phyloP scores from a whole-genome alignment of 2,888 invertebrate species.

The Thelaira solivaga region DNA sequence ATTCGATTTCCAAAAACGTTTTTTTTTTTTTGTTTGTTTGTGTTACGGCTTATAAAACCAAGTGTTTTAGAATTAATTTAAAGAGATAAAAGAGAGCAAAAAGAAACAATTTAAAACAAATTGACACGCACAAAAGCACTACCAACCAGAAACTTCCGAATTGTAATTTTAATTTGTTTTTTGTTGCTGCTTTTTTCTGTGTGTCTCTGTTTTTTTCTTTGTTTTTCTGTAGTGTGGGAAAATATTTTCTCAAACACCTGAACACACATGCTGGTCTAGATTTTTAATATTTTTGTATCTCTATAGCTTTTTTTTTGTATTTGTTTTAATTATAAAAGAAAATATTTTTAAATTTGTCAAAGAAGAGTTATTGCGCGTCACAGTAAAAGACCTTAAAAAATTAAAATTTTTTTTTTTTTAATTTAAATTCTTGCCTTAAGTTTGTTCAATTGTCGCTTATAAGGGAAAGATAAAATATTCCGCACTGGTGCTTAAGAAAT shows the following conservation, averaged over 20 bases:
- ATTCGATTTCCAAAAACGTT: slow-evolving; percentile 17
- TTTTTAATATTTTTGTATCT: neutral
- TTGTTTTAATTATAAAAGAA: neutral
- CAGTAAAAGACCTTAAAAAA: too few species aligned
- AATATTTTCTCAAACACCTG: slow-evolving; percentile 32
- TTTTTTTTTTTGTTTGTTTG: too few species aligned
- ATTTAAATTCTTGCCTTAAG: too few species aligned
- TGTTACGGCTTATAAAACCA: slow-evolving; percentile 41
- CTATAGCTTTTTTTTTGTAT: neutral
- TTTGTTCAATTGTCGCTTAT: too few species aligned
- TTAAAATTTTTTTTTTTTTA: too few species aligned
- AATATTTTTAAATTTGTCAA: neutral
- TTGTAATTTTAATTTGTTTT: neutral
- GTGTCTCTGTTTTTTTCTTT: too few species aligned
- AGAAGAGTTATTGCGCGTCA: too few species aligned
- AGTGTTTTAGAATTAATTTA: slow-evolving; percentile 17
- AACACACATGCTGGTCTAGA: slow-evolving; percentile 35
- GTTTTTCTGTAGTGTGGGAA: too few species aligned
- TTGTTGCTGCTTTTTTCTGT: too few species aligned
- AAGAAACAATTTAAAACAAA: too few species aligned
- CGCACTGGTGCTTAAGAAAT: too few species aligned
- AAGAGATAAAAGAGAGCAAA: neutral
- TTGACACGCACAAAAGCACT: neutral
- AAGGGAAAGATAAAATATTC: too few species aligned
- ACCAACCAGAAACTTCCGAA: neutral